Conservation (phyloP, 2,113 vertebrate species). For the Cathartes aura region DNA sequence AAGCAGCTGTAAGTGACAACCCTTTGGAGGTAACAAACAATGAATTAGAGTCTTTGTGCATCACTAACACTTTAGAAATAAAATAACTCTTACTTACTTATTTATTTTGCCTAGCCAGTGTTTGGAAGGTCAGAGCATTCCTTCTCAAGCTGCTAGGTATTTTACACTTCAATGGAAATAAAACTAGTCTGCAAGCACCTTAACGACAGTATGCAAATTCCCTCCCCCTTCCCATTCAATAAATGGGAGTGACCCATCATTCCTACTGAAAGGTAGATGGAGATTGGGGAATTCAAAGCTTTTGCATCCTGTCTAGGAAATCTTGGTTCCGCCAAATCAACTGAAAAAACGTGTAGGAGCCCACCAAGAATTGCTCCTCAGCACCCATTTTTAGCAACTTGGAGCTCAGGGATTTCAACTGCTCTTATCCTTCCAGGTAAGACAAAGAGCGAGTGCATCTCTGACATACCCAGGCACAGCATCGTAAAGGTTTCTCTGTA, state of each 20-base stretch:
- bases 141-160: not conserved
- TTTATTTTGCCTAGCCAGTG: not conserved
- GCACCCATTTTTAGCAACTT: not conserved
- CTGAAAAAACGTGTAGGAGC: not conserved
- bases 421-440: not conserved
- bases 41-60: not conserved
- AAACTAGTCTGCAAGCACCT: not conserved
- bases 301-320: not conserved
- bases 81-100: not conserved
- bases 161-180: not conserved
- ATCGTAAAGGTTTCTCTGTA: not conserved
- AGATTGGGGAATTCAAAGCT: not conserved
- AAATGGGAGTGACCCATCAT: not conserved
- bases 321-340: not conserved
- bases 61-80: not conserved
- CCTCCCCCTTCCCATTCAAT: not conserved
- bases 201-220: not conserved
- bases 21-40: not conserved
- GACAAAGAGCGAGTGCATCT: accelerated
- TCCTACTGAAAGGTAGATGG: not conserved
- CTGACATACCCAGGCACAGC: not conserved
- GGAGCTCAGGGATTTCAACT: not conserved
- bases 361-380: not conserved
- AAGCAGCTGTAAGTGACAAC: not conserved
- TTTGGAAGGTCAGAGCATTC: not conserved